These are phyloP conservation scores for Lontra canadensis DNA, from an alignment of 2,113 vertebrate genomes.

Conservation along the genomic window DNA sequence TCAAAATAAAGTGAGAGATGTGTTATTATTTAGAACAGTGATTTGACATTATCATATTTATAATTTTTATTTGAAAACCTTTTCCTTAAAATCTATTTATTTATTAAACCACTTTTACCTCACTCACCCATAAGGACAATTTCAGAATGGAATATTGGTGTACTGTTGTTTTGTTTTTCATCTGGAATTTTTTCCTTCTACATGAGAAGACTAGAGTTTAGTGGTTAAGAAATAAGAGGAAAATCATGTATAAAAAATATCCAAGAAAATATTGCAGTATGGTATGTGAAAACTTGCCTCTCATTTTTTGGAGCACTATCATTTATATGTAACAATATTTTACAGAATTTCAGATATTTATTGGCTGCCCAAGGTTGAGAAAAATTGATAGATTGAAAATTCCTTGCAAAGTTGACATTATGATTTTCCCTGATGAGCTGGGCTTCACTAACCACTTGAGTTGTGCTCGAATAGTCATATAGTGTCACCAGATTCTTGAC, in stretches of 20 bases:
- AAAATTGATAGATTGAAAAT: slow-evolving; percentile 13
- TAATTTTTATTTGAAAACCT: background rate
- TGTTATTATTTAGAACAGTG: background rate
- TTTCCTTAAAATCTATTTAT: background rate
- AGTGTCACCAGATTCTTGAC: slow-evolving; percentile 43
- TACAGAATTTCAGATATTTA: background rate
- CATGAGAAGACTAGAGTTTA: background rate
- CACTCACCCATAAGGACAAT: background rate
- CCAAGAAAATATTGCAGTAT: background rate
- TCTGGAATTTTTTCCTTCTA: background rate
- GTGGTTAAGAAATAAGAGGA: background rate
- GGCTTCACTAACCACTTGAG: slow-evolving; percentile 49
- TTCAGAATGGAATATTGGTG: background rate
- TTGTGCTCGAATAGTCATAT: slow-evolving; percentile 1
- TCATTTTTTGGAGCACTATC: background rate
- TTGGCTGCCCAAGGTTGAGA: background rate
- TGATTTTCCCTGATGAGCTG: background rate
- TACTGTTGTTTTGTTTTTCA: background rate
- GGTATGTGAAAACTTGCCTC: background rate
- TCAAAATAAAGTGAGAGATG: background rate
- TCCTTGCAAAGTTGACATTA: slow-evolving; percentile 35
- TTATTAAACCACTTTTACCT: background rate
- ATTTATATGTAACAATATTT: background rate
- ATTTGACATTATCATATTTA: background rate
- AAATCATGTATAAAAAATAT: background rate